These are phyloP conservation scores for Falcunculus frontatus DNA, from an alignment of 2,113 vertebrate species.

Conservation along the genomic window DNA sequence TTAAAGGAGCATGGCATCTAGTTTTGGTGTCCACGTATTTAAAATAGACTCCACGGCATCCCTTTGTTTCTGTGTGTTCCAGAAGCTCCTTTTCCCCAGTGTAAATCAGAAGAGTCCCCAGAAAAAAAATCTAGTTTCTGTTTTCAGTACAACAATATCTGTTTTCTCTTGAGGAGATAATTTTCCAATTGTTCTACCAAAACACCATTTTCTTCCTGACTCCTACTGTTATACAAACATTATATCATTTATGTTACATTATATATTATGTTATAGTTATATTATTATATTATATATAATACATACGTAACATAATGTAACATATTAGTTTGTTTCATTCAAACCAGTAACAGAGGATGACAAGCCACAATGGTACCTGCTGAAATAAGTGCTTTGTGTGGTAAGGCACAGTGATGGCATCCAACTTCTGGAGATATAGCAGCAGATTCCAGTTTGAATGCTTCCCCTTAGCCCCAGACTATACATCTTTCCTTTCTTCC, in stretches of 20 bases:
- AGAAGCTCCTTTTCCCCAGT: neutral
- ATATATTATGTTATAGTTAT: no score
- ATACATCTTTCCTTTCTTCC: neutral
- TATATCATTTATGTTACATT: no score
- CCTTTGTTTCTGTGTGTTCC: neutral
- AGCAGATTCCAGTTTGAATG: neutral
- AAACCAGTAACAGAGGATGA: neutral
- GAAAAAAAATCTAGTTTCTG: neutral
- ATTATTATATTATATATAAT: no score
- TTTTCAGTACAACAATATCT: neutral
- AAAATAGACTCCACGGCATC: accelerated
- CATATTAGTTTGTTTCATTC: neutral
- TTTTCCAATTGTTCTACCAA: neutral
- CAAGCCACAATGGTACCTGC: neutral
- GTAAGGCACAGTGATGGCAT: accelerated
- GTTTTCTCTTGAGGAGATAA: neutral
- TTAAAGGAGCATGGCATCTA: neutral
- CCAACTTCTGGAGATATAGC: neutral
- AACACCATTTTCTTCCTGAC: neutral
- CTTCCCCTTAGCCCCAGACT: no score
- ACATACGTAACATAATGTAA: no score
- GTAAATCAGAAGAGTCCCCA: neutral
- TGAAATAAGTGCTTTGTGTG: neutral
- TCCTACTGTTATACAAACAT: neutral
- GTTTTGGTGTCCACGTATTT: neutral